Conservation (phyloP, 30 jellyfish, hydroid and myxozoan species). For the Turritopsis rubra region DNA sequence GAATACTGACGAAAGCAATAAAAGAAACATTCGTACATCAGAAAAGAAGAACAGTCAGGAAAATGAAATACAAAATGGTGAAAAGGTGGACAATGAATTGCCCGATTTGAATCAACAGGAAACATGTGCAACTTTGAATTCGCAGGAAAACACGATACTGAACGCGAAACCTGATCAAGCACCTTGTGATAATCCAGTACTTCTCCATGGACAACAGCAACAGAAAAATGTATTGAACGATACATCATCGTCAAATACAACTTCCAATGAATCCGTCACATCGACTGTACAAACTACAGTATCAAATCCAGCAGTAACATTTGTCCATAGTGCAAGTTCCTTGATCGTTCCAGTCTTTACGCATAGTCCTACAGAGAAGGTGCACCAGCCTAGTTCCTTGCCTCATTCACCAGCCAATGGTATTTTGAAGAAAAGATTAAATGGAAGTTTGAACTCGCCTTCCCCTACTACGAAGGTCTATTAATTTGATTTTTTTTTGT, state of each 20-base stretch:
- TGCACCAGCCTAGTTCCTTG: not conserved
- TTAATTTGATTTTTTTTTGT: too few species aligned
- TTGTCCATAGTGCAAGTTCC: not conserved
- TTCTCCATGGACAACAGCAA: not conserved
- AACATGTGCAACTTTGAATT: not conserved
- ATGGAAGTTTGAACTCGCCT: constrained; percentile 61
- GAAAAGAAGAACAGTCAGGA: not conserved
- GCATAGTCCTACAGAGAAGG: not conserved
- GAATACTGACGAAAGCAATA: not conserved
- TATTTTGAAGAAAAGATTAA: constrained; percentile 49
- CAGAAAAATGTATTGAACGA: not conserved
- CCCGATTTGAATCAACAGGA: not conserved
- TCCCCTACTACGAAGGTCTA: constrained; percentile 29
- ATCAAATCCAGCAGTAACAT: not conserved
- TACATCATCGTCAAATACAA: not conserved
- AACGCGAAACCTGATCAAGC: not conserved
- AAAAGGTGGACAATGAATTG: not conserved
- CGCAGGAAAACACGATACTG: not conserved
- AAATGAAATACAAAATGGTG: too few species aligned
- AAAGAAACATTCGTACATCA: not conserved
- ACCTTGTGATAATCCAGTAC: not conserved
- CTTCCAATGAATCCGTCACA: not conserved
- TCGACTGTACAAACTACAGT: not conserved
- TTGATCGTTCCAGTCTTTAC: not conserved
- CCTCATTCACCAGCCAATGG: constrained; percentile 72